Evolutionary conservation across 2,113 vertebrate genomes (phyloP).

Genomic region (Scortum barcoo): DNA sequence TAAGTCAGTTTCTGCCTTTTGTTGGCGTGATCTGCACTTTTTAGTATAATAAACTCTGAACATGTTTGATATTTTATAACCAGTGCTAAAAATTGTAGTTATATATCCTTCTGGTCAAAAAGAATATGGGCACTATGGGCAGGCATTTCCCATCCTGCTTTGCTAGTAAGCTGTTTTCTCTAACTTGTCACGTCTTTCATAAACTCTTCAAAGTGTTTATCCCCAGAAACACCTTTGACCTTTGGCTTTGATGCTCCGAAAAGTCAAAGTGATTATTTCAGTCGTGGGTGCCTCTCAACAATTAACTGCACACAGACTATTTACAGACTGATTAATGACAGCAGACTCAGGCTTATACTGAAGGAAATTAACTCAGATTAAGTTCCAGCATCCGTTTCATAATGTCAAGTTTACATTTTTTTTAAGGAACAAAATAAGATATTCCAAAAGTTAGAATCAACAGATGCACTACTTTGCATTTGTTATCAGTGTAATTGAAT

Average conservation of each 20-base stretch:
- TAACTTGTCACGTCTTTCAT: neutral
- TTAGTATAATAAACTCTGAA: neutral
- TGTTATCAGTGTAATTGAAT: slow-evolving; percentile 72
- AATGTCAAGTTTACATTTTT: slow-evolving; percentile 64
- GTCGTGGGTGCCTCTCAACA: slow-evolving; percentile 64
- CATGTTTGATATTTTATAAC: neutral
- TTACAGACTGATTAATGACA: slow-evolving; percentile 72
- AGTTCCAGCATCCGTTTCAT: slow-evolving; percentile 17
- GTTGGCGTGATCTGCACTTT: neutral
- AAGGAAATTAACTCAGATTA: slow-evolving; percentile 43
- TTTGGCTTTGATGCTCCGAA: slow-evolving; percentile 65
- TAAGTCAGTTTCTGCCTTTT: neutral
- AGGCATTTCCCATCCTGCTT: slow-evolving; percentile 33
- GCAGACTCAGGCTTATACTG: slow-evolving; percentile 6
- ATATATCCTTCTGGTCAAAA: neutral
- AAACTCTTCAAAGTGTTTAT: slow-evolving; percentile 49
- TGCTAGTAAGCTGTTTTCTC: neutral
- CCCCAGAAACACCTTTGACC: slow-evolving; percentile 66
- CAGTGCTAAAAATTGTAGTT: too few species aligned
- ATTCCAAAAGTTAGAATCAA: slow-evolving; percentile 58
- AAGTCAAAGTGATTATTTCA: slow-evolving; percentile 75
- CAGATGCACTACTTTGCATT: slow-evolving; percentile 68
- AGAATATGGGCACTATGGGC: neutral
- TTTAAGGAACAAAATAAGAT: slow-evolving; percentile 22
- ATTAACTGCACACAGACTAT: slow-evolving; percentile 62